Percentiles rank a stretch among this genome's conserved stretches.
These are phyloP conservation scores for Melanotaenia trifasciata DNA, from an alignment of 2,797 vertebrate species.

Conservation along the genomic window DNA sequence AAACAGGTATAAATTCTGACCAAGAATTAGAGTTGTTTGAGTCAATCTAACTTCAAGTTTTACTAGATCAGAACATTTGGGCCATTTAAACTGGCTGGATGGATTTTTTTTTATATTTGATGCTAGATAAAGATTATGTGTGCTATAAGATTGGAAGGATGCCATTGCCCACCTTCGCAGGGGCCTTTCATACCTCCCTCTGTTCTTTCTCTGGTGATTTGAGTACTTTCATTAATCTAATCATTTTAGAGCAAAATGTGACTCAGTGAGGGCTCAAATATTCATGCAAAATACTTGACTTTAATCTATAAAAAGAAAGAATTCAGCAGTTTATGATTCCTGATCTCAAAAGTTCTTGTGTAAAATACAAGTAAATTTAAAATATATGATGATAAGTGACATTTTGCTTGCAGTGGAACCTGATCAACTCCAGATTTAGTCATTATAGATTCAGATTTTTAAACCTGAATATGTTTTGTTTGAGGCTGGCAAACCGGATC, in stretches of 20 bases:
- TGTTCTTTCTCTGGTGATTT: neutral
- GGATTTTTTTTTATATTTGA: neutral
- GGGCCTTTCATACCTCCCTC: neutral
- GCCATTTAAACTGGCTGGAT: neutral
- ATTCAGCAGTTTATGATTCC: too few species aligned
- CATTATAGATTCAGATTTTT: neutral
- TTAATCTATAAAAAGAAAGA: neutral
- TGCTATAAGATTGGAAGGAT: neutral
- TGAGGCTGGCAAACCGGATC: constrained; percentile 10
- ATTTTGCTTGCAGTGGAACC: too few species aligned
- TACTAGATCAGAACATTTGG: too few species aligned
- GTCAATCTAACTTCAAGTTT: neutral
- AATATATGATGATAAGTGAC: too few species aligned
- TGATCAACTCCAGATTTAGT: neutral
- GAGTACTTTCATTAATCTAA: neutral
- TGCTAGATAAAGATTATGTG: neutral
- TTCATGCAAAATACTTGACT: neutral
- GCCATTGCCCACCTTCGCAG: neutral
- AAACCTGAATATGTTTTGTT: neutral
- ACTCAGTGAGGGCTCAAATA: neutral
- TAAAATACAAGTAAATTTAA: too few species aligned
- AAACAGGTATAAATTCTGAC: neutral
- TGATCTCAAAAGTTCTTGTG: too few species aligned
- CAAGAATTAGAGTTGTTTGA: too few species aligned
- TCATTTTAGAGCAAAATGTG: neutral